A percentile compares a stretch with the other conserved stretches of the same genome.
Conservation (phyloP, 2,797 vertebrate genomes). For the Danio choprae region DNA sequence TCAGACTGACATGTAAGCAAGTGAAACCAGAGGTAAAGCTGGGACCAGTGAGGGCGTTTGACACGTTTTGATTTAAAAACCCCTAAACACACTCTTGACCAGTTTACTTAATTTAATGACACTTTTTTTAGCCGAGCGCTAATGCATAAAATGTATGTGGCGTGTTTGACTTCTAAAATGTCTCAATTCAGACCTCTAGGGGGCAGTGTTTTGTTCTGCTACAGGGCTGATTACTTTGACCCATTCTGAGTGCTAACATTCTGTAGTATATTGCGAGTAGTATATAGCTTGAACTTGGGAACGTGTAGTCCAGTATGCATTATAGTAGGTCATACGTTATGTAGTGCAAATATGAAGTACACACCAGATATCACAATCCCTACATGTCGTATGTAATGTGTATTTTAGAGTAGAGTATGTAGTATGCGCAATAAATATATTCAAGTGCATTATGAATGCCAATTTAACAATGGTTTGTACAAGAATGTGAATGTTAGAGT, state of each 20-base stretch:
- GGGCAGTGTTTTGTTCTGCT: constrained; percentile 14
- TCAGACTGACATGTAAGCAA: not conserved
- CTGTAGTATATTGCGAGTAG: not conserved
- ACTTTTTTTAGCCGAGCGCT: not conserved
- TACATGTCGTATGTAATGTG: not conserved
- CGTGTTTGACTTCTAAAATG: not conserved
- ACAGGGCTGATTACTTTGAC: not conserved
- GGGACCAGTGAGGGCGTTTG: not conserved
- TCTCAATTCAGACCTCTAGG: not conserved
- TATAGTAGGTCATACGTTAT: not conserved
- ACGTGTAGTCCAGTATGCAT: constrained; percentile 10
- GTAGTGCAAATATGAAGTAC: constrained; percentile 31
- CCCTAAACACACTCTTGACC: not conserved
- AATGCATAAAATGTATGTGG: constrained; percentile 20
- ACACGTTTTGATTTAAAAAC: not conserved
- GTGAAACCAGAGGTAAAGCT: constrained; percentile 1
- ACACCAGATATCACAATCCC: not conserved
- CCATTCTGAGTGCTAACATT: not conserved
- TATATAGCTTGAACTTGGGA: constrained; percentile 1
- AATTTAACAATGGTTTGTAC: not conserved
- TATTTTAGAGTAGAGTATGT: not conserved
- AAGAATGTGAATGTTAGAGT: not conserved
- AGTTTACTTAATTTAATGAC: not conserved
- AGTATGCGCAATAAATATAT: not conserved
- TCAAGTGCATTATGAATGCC: constrained; percentile 9